These are phyloP conservation scores for Chiroxiphia lanceolata DNA, from an alignment of 2,797 vertebrate species.

Conservation along the genomic window DNA sequence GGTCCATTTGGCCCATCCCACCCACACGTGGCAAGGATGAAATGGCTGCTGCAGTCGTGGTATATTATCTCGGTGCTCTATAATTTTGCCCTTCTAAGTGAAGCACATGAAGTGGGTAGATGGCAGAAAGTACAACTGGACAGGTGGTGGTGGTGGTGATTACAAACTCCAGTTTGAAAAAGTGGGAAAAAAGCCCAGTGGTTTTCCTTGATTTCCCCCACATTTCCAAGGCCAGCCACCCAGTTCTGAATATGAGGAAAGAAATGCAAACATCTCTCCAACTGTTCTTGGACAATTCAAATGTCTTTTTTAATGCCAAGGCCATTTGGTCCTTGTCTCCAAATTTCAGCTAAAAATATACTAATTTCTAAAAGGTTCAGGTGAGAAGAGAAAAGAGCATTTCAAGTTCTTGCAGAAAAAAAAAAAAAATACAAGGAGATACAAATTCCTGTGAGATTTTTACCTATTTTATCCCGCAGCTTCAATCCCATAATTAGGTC, in stretches of 20 bases:
- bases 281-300: not conserved
- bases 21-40: not conserved
- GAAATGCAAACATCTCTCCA: not conserved
- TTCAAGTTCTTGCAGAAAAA: not conserved
- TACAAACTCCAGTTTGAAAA: not conserved
- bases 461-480: slow-evolving; percentile 27
- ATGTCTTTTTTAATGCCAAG: not conserved
- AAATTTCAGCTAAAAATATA: not conserved
- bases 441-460: slow-evolving; percentile 44
- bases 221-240: not conserved
- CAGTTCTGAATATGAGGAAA: not conserved
- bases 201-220: not conserved
- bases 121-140: not conserved
- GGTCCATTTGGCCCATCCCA: not conserved
- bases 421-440: not conserved
- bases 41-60: not conserved
- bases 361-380: not conserved
- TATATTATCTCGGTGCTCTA: fast-evolving
- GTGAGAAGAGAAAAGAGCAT: not conserved
- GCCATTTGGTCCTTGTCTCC: not conserved
- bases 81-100: not conserved
- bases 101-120: not conserved
- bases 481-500: slow-evolving; percentile 59
- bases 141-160: not conserved
- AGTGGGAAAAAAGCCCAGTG: not conserved